Evolutionary conservation across 2,797 vertebrate species (phyloP).

Genomic region (Pseudomugil gertrudae): DNA sequence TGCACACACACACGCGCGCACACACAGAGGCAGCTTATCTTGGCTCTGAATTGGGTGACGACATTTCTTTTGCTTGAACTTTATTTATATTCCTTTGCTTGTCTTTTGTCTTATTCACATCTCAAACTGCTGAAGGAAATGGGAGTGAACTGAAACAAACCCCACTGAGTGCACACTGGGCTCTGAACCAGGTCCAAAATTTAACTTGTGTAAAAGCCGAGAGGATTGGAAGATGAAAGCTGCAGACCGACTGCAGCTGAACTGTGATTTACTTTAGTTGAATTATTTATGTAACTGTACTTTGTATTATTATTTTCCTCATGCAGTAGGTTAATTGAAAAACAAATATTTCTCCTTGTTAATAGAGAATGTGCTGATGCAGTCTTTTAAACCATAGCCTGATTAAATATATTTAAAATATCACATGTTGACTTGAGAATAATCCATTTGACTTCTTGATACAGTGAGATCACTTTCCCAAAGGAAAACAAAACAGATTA

Average conservation of each 20-base stretch:
- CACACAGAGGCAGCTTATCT: conserved; percentile 39
- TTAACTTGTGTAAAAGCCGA: conserved; percentile 20
- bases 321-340: conserved; percentile 49
- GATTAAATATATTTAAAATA: conserved; percentile 78
- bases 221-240: conserved; percentile 35
- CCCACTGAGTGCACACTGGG: conserved; percentile 35
- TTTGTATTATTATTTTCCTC: conserved; percentile 45
- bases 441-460: not conserved
- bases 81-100: conserved; percentile 37
- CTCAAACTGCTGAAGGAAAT: conserved; percentile 38
- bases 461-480: conserved; percentile 24
- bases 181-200: conserved; percentile 39
- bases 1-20: conserved; percentile 42
- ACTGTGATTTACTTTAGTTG: too few species aligned
- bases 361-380: conserved; percentile 58
- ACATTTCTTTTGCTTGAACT: conserved; percentile 39
- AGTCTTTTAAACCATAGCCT: conserved; percentile 68
- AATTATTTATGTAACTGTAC: conserved; percentile 28
- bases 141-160: conserved; percentile 39
- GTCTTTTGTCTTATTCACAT: conserved; percentile 30
- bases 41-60: conserved; percentile 30
- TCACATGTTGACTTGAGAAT: conserved; percentile 31
- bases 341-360: conserved; percentile 41
- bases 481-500: too few species aligned
- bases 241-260: too few species aligned